These are phyloP conservation scores for Ceratina japonica DNA, from an alignment of 1,140 invertebrate genomes.

Conservation along the genomic window DNA sequence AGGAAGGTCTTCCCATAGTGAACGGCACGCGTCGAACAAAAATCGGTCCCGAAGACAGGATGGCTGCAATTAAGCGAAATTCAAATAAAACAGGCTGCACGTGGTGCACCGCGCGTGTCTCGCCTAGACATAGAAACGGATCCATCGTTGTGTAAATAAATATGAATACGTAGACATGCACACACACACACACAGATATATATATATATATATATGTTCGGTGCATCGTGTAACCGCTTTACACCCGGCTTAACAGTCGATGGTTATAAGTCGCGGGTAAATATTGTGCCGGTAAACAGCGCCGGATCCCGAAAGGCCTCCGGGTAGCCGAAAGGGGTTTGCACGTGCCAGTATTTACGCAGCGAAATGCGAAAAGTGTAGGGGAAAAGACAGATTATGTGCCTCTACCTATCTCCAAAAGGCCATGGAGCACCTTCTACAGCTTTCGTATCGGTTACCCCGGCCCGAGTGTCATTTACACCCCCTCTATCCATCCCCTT, in stretches of 20 bases:
- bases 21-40: no score
- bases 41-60: no score
- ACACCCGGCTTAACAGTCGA: slow-evolving; percentile 75
- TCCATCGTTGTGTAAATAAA: no score
- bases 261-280: slow-evolving; percentile 76
- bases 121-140: no score
- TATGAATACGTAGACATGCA: no score
- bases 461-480: slow-evolving; percentile 29
- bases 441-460: slow-evolving; percentile 49
- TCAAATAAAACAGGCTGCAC: no score
- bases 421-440: slow-evolving; percentile 23
- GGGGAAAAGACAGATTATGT: slow-evolving; percentile 38
- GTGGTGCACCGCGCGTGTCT: no score
- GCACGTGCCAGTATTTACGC: slow-evolving; percentile 70
- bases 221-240: slow-evolving; percentile 70
- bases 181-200: slow-evolving; percentile 29
- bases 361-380: slow-evolving; percentile 55
- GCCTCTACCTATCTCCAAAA: slow-evolving; percentile 48
- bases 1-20: no score
- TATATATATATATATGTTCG: slow-evolving; percentile 42
- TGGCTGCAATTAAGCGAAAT: no score
- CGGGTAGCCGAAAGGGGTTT: slow-evolving; percentile 66
- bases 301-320: slow-evolving; percentile 59
- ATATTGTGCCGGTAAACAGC: slow-evolving; percentile 76
- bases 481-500: neutral